Base-by-base conservation (phyloP, 2,888 invertebrate genomes). In the Sesamia inferens region DNA sequence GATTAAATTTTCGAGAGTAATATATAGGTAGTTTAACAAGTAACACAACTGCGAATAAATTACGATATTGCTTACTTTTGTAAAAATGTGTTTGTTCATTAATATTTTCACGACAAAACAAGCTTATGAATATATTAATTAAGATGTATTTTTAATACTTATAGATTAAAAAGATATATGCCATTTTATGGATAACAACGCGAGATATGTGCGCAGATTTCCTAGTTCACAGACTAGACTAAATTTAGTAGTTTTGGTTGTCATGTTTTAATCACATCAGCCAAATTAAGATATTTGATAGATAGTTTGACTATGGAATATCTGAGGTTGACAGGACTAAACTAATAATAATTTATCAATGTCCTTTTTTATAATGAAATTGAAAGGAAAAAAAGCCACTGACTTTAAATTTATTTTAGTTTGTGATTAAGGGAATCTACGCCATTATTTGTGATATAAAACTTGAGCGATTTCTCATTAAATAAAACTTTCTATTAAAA, bases 81-180 rank as follows among this genome's bases (percentile, higher is more conserved):
- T 65, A 44, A 66, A 31, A 61, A 14, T 1, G 58, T 58, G n/a
- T 0, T 51, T 31, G 61, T 51, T n/a, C 6, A 42, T 19, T 39
- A 10, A 22, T 62, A 63, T 22, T 39, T 57, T 54, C 16, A 16
- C 48, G 54, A 47, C 22, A 55, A 48, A 76, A 76, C 44, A 70
- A 55, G 14, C 62, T 78, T 83, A 81, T 4, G 47, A 62, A 11
- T 73, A 62, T 11, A 64, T 68, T 57, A 31, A 64, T 68, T 57
- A 31, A 66, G 59, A 68, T 16, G 19, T 19, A 51, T 61, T 55
- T 14, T 44, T 66, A 55, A 71, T 14, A 31, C 73, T 78, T 57
- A 83, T 5, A 68, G 19, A 59, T 63, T 64, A 64, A 63, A 74
- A 85, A 74, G 31, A 74, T 71, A 83, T 80, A 83, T 83, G 71